Base-by-base conservation (phyloP, 2,888 invertebrate species). In the Odontocolon sp. region DNA sequence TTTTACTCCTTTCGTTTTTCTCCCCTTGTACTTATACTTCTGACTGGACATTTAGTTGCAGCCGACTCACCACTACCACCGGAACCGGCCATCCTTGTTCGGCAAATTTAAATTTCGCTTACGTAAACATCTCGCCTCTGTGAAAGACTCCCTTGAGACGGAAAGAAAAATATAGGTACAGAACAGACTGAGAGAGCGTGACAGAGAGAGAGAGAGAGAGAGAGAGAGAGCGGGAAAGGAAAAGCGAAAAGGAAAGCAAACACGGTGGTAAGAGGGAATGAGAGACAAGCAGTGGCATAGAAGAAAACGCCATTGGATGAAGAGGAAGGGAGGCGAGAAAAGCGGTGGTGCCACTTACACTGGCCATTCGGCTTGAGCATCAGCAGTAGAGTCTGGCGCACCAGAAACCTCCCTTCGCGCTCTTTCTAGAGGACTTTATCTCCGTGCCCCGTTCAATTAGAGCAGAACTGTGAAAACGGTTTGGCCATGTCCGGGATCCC, bases 401-500 rank as follows among this genome's bases (percentile, higher is more conserved):
- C 38, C 42, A 28, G 42, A 77, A 52, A 28, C 31, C 54, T 31
- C 33, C 36, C 54, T 16, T 36, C 63, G 21, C 52, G 52, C 75
- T 70, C 38, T 38, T 52, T 57, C 70, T 57, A 36, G 42, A 74
- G 70, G 64, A 71, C 74, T 78, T 61, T 47, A 73, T 77, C 69
- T 56, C 40, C 64, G 63, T 68, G 78, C 74, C 73, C 54, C 67
- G 80, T 83, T 86, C 84, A 86, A 86, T 85, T 86, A 82, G 77
- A 82, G 42, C 78, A 80, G 80, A 81, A 81, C 79, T 77, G 77
- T 78, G 82, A 79, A 80, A 84, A 81, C 76, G 75, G 74, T 80
- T 75, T 54, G 67, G 61, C 57, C 52, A 42, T 56, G 72, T 73
- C 54, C 75, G 47, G 61, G 33, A n/a, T 31, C 57, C 59, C 42